Base-by-base conservation (phyloP, 2,888 invertebrate species). In the Pardosa pseudoannulata region DNA sequence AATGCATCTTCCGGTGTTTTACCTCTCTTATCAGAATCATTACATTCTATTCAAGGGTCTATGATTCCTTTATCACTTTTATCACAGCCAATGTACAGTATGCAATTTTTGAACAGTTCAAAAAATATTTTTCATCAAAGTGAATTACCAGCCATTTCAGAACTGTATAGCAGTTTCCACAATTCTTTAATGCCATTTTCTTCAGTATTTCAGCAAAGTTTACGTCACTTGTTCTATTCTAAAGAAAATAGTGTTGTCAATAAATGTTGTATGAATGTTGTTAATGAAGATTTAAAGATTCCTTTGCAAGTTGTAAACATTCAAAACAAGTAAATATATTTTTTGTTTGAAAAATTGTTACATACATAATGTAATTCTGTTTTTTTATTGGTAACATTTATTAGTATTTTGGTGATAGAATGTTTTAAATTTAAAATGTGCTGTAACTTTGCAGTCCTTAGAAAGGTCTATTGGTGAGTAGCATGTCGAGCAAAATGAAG, bases 111-210 rank as follows among this genome's bases (percentile, higher is more conserved):
- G 16, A 19, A 16, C 5, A 13, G 23, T 23, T 16, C 27, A 36
- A 23, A n/a, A 32, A 67, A 32, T 36, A 1, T n/a, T 0, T 67
- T 11, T 16, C 1, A 1, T 11, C 32, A 68, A 23, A 64, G 39
- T 2, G 46, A 56, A 19, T 0, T 19, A 7, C 28, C 23, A 27
- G 7, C 19, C n/a, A n/a, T 23, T 32, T 67, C 67, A 0, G 19
- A 19, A 16, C 7, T 67, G 7, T 27, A 9, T 36, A 32, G n/a
- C n/a, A 16, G 36, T 29, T 32, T 7, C n/a, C 67, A 23, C 23
- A 76, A 36, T 23, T 36, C 72, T 9, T 36, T 83, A n/a, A n/a
- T 76, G 19, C 76, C 76, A 19, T 83, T 83, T 32, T 76, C 82
- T 11, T 13, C 71, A n/a, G 16, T 70, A 36, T 27, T 83, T 71